Percentiles rank a stretch among this genome's conserved stretches.
Evolutionary conservation across 2,888 invertebrate species (phyloP).

Genomic region (Pediacus dermestoides): DNA sequence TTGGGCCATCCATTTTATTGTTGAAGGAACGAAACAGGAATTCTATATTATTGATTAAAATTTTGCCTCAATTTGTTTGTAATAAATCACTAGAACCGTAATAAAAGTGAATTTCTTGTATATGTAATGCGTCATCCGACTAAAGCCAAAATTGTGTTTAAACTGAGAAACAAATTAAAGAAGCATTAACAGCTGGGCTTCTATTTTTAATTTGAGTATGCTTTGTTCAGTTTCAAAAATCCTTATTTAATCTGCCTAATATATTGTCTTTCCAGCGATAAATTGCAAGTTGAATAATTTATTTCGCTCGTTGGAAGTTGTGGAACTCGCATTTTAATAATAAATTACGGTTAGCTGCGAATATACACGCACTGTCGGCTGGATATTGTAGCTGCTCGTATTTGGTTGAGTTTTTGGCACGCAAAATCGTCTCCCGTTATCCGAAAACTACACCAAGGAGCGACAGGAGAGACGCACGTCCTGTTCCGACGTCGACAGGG

Average conservation of each 20-base stretch:
- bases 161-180: slow-evolving; percentile 8
- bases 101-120: too few species aligned
- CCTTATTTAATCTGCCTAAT: slow-evolving; percentile 4
- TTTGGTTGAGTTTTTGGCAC: not conserved
- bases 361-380: slow-evolving; percentile 10
- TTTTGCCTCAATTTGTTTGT: too few species aligned
- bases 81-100: too few species aligned
- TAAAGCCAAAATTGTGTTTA: too few species aligned
- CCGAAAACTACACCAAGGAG: not conserved
- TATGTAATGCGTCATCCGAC: too few species aligned
- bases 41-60: too few species aligned
- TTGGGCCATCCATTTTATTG: too few species aligned
- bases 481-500: slow-evolving; percentile 4
- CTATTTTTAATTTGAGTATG: slow-evolving; percentile 3
- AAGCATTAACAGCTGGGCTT: not conserved
- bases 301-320: slow-evolving; percentile 5
- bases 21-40: too few species aligned
- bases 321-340: slow-evolving; percentile 13
- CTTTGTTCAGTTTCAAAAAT: slow-evolving; percentile 2
- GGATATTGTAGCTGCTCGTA: not conserved
- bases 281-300: slow-evolving; percentile 15
- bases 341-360: slow-evolving; percentile 12
- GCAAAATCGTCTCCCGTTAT: slow-evolving; percentile 1
- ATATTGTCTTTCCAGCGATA: slow-evolving; percentile 9
- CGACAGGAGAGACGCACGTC: slow-evolving; percentile 3